Evolutionary conservation across 1,140 invertebrate genomes (phyloP).

Genomic region (Antheraea mylitta): DNA sequence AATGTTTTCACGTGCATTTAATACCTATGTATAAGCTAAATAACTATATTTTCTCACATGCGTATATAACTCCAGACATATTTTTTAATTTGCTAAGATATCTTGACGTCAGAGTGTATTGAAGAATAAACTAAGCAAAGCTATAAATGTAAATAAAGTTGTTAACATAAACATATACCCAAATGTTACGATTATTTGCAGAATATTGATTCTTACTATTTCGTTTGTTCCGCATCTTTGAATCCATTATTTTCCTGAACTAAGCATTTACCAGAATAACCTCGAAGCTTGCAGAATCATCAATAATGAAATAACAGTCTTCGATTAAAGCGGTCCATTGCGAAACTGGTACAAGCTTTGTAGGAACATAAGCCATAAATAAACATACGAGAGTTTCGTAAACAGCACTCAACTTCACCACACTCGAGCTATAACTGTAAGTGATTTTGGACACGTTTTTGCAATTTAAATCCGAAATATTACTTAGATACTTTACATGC

Average conservation of each 20-base stretch:
- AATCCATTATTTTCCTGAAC: neutral
- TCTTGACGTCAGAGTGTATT: too few relatives aligned
- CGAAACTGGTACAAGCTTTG: neutral
- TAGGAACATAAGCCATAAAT: neutral
- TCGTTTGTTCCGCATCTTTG: neutral
- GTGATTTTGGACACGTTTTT: conserved; percentile 35
- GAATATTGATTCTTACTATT: neutral
- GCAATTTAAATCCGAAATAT: conserved; percentile 49
- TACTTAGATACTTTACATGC: conserved; percentile 30
- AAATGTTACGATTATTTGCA: neutral
- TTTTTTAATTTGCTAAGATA: too few relatives aligned
- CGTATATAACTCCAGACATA: too few relatives aligned
- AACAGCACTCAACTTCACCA: neutral
- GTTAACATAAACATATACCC: neutral
- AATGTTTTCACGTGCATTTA: too few relatives aligned
- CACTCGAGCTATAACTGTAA: conserved; percentile 7
- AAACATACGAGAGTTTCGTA: neutral
- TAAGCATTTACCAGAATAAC: neutral
- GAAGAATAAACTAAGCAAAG: too few relatives aligned
- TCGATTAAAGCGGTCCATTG: neutral
- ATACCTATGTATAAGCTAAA: too few relatives aligned
- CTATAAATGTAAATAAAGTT: neutral
- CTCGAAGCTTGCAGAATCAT: neutral
- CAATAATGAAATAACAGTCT: neutral
- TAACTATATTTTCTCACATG: too few relatives aligned